phyloP scores from a whole-genome alignment of 2,113 vertebrate genomes.

The Heterochromis multidens region DNA sequence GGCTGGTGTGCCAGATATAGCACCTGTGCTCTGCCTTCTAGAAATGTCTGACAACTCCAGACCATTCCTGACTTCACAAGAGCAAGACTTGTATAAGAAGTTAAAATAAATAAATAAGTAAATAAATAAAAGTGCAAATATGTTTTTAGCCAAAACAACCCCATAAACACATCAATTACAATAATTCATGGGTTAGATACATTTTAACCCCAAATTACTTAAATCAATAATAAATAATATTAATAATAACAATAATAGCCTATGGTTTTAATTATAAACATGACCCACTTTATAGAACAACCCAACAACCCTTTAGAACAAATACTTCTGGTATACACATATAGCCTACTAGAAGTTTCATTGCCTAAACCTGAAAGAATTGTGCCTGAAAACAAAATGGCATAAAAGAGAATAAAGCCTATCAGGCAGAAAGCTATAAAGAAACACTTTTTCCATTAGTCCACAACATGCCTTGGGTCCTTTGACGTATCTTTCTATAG shows the following conservation, averaged over 20 bases:
- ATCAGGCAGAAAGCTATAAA: neutral
- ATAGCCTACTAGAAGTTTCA: neutral
- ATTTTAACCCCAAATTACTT: neutral
- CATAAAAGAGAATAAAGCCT: neutral
- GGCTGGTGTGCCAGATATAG: slow-evolving; percentile 9
- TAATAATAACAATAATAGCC: too few relatives aligned
- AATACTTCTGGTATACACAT: neutral
- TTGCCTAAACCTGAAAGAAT: neutral
- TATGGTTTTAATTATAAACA: neutral
- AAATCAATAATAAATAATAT: too few relatives aligned
- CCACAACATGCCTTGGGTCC: neutral
- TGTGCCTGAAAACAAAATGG: neutral
- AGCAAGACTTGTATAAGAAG: neutral
- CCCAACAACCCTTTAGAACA: neutral
- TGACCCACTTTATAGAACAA: neutral
- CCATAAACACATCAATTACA: neutral
- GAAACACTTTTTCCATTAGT: neutral
- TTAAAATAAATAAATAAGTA: neutral
- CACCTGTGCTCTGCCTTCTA: slow-evolving; percentile 50
- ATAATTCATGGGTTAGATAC: neutral
- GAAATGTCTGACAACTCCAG: slow-evolving; percentile 63
- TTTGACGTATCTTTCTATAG: neutral
- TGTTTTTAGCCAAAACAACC: neutral
- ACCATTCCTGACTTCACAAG: slow-evolving; percentile 6
- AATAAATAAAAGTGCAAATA: neutral